These are phyloP conservation scores for Pipra filicauda DNA, from an alignment of 2,113 vertebrate genomes.

Conservation along the genomic window DNA sequence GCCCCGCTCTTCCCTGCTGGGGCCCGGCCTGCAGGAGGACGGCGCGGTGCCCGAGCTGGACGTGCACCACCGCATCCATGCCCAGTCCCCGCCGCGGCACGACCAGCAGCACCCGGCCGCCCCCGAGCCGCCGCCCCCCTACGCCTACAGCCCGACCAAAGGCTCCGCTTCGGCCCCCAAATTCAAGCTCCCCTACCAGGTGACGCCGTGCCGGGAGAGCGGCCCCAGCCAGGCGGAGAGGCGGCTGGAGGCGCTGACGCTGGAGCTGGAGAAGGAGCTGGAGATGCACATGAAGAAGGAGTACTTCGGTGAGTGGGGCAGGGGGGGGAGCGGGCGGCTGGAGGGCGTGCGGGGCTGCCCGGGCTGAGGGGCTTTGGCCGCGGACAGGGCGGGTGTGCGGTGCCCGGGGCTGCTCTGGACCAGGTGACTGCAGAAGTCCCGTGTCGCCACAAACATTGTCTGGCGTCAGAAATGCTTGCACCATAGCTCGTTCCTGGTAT, in stretches of 20 bases:
- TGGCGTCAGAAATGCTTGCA: neutral
- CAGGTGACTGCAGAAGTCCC: neutral
- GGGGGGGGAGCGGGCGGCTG: neutral
- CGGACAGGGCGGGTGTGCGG: neutral
- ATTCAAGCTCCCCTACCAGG: slow-evolving; percentile 88
- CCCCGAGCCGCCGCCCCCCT: slow-evolving; percentile 55
- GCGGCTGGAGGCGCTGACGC: slow-evolving; percentile 91
- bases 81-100: slow-evolving; percentile 75
- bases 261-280: slow-evolving; percentile 95
- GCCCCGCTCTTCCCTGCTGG: slow-evolving; percentile 82
- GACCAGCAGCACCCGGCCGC: slow-evolving; percentile 61
- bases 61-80: slow-evolving; percentile 68
- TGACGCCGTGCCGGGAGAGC: slow-evolving; percentile 85
- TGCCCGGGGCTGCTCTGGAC: neutral
- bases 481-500: fast-evolving
- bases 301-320: slow-evolving; percentile 88
- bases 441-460: fast-evolving
- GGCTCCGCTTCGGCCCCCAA: slow-evolving; percentile 72
- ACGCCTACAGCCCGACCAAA: slow-evolving; percentile 74
- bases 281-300: slow-evolving; percentile 96
- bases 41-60: slow-evolving; percentile 76
- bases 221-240: slow-evolving; percentile 91
- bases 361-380: neutral
- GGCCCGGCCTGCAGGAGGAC: slow-evolving; percentile 76
- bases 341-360: neutral